Evolutionary conservation across 2,113 vertebrate species (phyloP), one percentile per base, ranked within the genome.

Genomic region (Scomber scombrus): DNA sequence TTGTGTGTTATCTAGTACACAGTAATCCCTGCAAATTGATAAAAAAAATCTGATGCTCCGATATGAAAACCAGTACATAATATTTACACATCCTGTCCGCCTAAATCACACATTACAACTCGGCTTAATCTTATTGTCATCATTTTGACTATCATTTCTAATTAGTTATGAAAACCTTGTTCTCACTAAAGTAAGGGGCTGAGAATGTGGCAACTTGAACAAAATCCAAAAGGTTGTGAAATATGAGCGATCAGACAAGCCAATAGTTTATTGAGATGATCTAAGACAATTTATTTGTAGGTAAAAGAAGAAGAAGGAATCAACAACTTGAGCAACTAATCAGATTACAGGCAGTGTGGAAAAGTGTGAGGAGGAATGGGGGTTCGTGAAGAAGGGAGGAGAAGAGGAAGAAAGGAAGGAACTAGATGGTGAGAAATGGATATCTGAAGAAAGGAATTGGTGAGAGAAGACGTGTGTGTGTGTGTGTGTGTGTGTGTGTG

Each of bases 371-470:
- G 65, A 51, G 31, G 58, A 71, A 7, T 2, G 31, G 31, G 34
- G 34, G 34, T 1, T 40, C 8, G 26, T 18, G 73, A 71, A 45
- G 12, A 6, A 40, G n/a, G 11, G 23, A 50, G 23, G 51, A 49
- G 31, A 26, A 21, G n/a, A 12, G 19, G 61, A 63, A 47, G 52
- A 16, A 16, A 58, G 52, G 69, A 82, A 86, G 84, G 47, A 87
- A 62, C 56, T 55, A 66, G 3, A 55, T 52, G 72, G 55, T 60
- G 82, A 85, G 80, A 75, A 29, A 82, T 90, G 87, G 87, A 93
- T 49, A 79, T 52, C 46, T 65, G n/a, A 49, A 64, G 47, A 9
- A 67, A 61, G 16, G 26, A 21, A 16, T 54, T 58, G 62, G 19
- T 74, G 65, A 65, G 63, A 69, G 72, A 71, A 51, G 19, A 8